phyloP scores from a whole-genome alignment of 35 echinoderm and acorn worm genomes.

The Lytechinus pictus region DNA sequence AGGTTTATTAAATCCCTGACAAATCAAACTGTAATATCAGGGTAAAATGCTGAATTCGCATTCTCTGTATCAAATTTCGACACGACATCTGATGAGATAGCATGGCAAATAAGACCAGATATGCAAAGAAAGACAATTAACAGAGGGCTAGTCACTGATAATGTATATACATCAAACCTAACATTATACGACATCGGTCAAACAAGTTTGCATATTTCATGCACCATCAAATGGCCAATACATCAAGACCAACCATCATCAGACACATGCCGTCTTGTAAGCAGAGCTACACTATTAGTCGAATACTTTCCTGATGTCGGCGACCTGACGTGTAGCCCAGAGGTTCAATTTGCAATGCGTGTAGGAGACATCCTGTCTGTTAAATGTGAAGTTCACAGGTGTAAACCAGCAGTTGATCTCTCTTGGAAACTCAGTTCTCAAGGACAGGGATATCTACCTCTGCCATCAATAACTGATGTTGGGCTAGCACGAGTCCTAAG shows the following conservation, averaged over 20 bases:
- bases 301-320: background rate
- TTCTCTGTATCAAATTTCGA: background rate
- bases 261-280: background rate
- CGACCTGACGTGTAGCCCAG: background rate
- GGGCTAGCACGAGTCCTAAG: background rate
- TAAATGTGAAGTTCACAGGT: background rate
- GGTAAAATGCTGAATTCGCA: background rate
- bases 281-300: background rate
- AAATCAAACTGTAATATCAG: background rate
- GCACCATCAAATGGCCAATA: background rate
- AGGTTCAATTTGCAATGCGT: background rate
- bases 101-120: background rate
- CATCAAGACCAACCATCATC: background rate
- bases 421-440: background rate
- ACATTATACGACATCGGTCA: background rate
- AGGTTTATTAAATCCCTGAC: background rate
- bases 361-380: background rate
- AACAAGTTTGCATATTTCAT: conserved; percentile 4
- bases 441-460: background rate
- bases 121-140: background rate
- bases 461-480: background rate
- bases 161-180: background rate
- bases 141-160: background rate
- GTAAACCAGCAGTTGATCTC: background rate
- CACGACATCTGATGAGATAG: background rate